phyloP scores from a whole-genome alignment of 2,888 invertebrate genomes.

The Andrena dorsata region DNA sequence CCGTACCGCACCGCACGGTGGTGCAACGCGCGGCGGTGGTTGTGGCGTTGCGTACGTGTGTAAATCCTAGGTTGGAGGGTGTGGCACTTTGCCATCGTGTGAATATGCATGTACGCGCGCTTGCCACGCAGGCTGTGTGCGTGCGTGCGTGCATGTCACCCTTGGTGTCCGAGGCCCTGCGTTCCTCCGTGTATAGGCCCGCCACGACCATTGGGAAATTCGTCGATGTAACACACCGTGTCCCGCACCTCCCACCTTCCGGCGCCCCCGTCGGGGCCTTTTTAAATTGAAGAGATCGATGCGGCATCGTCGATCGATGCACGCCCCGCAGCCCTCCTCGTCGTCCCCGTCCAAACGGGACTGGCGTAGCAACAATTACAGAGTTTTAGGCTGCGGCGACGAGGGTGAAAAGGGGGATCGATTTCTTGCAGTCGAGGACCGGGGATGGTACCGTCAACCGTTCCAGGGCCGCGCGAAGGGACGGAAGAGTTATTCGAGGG shows the following conservation, averaged over 20 bases:
- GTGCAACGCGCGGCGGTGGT: conserved; percentile 62
- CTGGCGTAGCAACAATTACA: conserved; percentile 32
- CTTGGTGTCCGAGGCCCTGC: conserved; percentile 15
- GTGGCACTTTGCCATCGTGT: conserved; percentile 70
- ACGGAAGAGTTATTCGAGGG: conserved; percentile 16
- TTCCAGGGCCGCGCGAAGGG: neutral
- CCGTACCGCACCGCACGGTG: conserved; percentile 67
- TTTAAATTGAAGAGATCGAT: conserved; percentile 54
- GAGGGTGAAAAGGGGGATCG: conserved; percentile 17
- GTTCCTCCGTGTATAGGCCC: conserved; percentile 9
- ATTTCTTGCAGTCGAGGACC: conserved; percentile 7
- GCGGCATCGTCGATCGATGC: conserved; percentile 36
- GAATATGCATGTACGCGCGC: conserved; percentile 67
- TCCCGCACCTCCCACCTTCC: conserved; percentile 12
- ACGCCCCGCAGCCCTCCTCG: neutral
- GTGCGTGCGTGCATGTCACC: conserved; percentile 30
- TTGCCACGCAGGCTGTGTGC: conserved; percentile 21
- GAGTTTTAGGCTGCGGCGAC: neutral
- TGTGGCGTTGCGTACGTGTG: conserved; percentile 71
- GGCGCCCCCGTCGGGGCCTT: conserved; percentile 12
- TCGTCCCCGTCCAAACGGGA: neutral
- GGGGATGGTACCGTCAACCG: neutral
- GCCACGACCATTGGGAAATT: conserved; percentile 54
- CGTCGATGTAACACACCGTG: conserved; percentile 47
- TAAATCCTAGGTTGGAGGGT: conserved; percentile 72